phyloP scores from a whole-genome alignment of 2,888 invertebrate species.

The Dryococelus australis region DNA sequence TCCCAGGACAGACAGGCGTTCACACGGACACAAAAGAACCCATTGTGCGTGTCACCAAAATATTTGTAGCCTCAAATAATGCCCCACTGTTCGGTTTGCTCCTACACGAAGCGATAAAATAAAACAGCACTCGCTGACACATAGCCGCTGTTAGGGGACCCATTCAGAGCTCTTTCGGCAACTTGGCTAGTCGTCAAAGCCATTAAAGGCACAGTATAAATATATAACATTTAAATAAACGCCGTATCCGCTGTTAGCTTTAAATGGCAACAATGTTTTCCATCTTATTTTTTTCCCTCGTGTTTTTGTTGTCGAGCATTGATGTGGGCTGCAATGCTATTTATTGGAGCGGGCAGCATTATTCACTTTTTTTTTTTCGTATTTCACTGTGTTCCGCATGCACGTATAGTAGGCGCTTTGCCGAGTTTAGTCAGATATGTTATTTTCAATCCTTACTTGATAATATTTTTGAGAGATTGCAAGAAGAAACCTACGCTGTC shows the following conservation, averaged over 20 bases:
- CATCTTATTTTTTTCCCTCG: background rate
- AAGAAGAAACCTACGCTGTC: no score
- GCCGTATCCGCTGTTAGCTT: background rate
- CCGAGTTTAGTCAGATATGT: no score
- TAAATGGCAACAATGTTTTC: background rate
- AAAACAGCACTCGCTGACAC: background rate
- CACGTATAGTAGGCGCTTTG: no score
- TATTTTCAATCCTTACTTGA: no score
- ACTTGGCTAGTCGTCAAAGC: constrained; percentile 16
- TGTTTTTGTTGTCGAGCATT: background rate
- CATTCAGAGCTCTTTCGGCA: background rate
- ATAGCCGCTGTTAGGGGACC: background rate
- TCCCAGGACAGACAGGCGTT: background rate
- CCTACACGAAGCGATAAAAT: background rate
- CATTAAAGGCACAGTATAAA: background rate
- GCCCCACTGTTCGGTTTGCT: background rate
- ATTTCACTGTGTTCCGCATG: no score
- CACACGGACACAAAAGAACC: background rate
- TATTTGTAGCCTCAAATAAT: background rate
- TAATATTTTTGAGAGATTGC: no score
- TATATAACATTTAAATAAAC: background rate
- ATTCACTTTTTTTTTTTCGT: no score
- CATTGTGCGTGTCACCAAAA: background rate
- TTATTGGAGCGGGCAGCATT: background rate
- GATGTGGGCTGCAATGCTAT: background rate